Evolutionary conservation across 2,113 vertebrate genomes (phyloP).

Genomic region (Sus scrofa): T2T-Sscrofa CM000819.6:14879501-14880000

Average conservation of each 20-base stretch:
- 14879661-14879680: constrained; percentile 64
- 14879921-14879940: neutral
- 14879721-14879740: constrained; percentile 56
- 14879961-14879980: neutral
- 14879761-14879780: constrained; percentile 35
- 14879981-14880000: neutral
- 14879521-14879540: constrained; percentile 23
- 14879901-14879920: constrained; percentile 4
- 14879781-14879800: constrained; percentile 28
- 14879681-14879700: constrained; percentile 73
- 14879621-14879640: constrained; percentile 60
- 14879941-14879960: neutral
- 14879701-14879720: constrained; percentile 57
- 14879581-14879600: constrained; percentile 65
- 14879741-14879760: constrained; percentile 63
- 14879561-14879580: constrained; percentile 69
- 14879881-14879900: neutral
- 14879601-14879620: constrained; percentile 40
- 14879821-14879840: neutral
- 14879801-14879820: constrained; percentile 14
- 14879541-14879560: constrained; percentile 42
- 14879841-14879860: neutral
- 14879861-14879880: neutral
- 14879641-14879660: constrained; percentile 65
- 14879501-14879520: constrained; percentile 44